Conservation (phyloP, 2,888 invertebrate genomes). For the Aspidiotus destructor region DNA sequence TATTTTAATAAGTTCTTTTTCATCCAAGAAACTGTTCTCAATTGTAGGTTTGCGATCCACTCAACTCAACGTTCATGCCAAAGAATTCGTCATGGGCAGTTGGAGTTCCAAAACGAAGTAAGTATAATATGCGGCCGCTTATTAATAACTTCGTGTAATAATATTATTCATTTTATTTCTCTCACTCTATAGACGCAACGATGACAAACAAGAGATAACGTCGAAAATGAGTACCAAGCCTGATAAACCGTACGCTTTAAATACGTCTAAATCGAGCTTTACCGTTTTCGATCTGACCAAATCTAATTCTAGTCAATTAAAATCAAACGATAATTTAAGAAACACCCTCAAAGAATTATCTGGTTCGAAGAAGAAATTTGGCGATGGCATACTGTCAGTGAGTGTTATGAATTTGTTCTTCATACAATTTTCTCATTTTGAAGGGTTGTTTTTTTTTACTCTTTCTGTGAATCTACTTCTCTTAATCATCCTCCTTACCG, state of each 20-base stretch:
- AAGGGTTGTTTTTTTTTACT: no score
- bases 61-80: conserved; percentile 76
- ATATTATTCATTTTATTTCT: no score
- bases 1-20: no score
- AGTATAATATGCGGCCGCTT: neutral
- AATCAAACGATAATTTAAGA: neutral
- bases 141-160: neutral
- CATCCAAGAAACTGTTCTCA: conserved; percentile 39
- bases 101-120: neutral
- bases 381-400: no score
- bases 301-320: conserved; percentile 6
- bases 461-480: no score
- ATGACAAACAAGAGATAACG: no score
- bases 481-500: no score
- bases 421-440: no score
- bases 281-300: neutral
- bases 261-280: neutral
- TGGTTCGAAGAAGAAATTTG: no score
- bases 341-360: conserved; percentile 1
- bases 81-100: conserved; percentile 70
- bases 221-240: neutral
- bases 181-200: no score
- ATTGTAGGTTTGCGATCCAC: conserved; percentile 48
- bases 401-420: no score
- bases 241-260: neutral